These are phyloP conservation scores for Neofelis nebulosa DNA, from an alignment of 2,113 vertebrate species.

Conservation along the genomic window DNA sequence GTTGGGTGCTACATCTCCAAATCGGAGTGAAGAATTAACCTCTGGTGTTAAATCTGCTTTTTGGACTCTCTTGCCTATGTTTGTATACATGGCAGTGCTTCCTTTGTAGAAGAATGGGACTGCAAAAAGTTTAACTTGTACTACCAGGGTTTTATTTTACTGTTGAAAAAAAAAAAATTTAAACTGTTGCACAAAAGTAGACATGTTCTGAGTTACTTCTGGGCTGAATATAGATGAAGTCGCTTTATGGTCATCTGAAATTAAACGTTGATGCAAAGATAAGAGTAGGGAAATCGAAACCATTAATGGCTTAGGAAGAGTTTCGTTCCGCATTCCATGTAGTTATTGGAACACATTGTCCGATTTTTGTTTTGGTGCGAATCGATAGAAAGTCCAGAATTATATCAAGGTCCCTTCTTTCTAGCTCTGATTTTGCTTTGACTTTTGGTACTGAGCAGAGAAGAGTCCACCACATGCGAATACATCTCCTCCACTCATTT, in stretches of 20 bases:
- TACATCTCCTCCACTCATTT: background rate
- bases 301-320: background rate
- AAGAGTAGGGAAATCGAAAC: background rate
- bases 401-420: background rate
- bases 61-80: background rate
- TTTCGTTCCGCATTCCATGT: background rate
- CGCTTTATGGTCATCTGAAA: background rate
- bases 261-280: background rate
- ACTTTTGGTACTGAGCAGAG: background rate
- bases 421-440: background rate
- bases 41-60: background rate
- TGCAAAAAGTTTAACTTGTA: background rate
- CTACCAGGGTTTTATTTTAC: slow-evolving; percentile 18
- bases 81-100: background rate
- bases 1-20: background rate
- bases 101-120: background rate
- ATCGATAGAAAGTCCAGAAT: background rate
- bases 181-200: background rate
- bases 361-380: background rate
- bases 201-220: background rate
- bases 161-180: background rate
- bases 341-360: background rate
- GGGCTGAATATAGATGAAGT: background rate
- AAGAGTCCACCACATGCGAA: background rate
- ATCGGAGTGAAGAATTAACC: background rate